Evolutionary conservation across 2,113 vertebrate genomes (phyloP), one percentile per base, ranked within the genome.

Genomic region (Gasterosteus nipponicus): DNA sequence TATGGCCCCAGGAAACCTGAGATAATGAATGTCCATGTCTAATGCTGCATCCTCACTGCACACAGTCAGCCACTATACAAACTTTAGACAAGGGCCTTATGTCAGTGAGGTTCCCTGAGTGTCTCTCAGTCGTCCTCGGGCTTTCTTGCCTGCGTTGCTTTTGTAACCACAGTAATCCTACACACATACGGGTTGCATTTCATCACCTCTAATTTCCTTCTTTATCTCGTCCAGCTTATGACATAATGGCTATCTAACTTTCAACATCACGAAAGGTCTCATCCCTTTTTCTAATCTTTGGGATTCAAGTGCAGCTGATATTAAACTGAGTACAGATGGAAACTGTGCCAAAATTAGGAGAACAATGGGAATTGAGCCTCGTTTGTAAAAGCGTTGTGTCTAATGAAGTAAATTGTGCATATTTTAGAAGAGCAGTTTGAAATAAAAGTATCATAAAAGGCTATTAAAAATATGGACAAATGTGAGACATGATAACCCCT

Each of bases 1-100:
- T 83, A 89, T 80, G 81, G 78, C 73, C 77, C 78, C 85, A 92
- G 93, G 92, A 94, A 94, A 87, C 69, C 54, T 77, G 83, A 86
- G 83, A 92, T 91, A 88, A 92, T 91, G 78, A 85, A 90, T 84
- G 83, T 84, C 83, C 78, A 77, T 72, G 82, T 89, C 87, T 86
- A 87, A 83, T 66, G 73, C 77, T 80, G 91, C 90, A 89, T 93
- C 91, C 89, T 66, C 73, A 79, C 84, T 70, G 59, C 68, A 75
- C 81, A 88, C 74, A 78, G 35, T 78, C 77, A 38, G 42, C 58
- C 70, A 53, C 86, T 69, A 38, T 62, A 72, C 57, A 83, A 47
- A 67, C 58, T 79, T 65, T 8, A 19, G 22, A 56, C 56, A 53
- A 22, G 65, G 11, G 60, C 26, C 74, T 89, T 88, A 92, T 83